Percentiles rank a stretch among this genome's conserved stretches.
These are phyloP conservation scores for Venusia cambrica DNA, from an alignment of 2,888 invertebrate genomes.

Conservation along the genomic window DNA sequence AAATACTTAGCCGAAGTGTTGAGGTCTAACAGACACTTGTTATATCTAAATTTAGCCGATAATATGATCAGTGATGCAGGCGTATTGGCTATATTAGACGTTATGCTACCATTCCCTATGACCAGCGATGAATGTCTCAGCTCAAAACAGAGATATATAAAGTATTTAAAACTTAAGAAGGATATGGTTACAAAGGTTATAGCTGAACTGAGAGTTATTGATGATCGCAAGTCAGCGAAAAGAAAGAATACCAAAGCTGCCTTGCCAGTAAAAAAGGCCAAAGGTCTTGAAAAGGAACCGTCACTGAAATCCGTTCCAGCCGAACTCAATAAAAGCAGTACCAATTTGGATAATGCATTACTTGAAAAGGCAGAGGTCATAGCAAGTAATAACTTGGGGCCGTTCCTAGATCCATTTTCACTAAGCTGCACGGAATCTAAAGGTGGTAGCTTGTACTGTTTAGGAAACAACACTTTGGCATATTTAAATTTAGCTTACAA, in stretches of 20 bases:
- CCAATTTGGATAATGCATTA: constrained; percentile 29
- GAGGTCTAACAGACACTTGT: constrained; percentile 46
- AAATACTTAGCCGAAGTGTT: constrained; percentile 41
- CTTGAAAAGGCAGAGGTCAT: constrained; percentile 40
- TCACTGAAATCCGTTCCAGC: constrained; percentile 16
- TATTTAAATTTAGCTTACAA: constrained; percentile 58
- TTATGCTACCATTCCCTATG: constrained; percentile 44
- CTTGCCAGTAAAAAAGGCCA: too few species aligned
- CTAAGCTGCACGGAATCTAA: constrained; percentile 30
- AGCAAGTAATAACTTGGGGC: constrained; percentile 36
- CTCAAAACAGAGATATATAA: constrained; percentile 33
- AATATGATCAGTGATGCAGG: constrained; percentile 53
- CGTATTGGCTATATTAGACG: constrained; percentile 35
- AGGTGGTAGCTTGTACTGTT: constrained; percentile 36
- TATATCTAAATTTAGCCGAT: constrained; percentile 52
- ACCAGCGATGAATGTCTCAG: constrained; percentile 38
- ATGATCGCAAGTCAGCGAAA: constrained; percentile 33
- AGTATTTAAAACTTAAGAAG: constrained; percentile 40
- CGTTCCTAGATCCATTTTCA: constrained; percentile 43
- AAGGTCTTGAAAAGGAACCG: constrained; percentile 15
- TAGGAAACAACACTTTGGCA: constrained; percentile 49
- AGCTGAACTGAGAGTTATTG: constrained; percentile 32
- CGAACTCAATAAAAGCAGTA: constrained; percentile 29
- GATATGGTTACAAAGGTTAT: constrained; percentile 31
- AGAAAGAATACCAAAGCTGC: constrained; percentile 26